Conservation (phyloP, 2,888 invertebrate genomes). For the Noctua pronuba region DNA sequence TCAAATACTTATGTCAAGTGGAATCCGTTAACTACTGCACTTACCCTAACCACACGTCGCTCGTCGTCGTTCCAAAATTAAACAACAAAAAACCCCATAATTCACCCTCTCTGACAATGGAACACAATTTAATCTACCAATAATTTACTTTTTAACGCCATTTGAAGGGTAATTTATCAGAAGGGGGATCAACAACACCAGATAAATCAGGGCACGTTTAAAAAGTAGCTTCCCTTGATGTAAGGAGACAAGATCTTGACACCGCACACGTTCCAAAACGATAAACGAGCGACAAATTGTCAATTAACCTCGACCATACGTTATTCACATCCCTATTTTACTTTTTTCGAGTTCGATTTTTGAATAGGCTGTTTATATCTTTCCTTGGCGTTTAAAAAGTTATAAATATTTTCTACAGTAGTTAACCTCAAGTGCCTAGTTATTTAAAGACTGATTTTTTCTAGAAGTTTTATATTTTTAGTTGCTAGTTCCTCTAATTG, state of each 20-base stretch:
- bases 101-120: conserved; percentile 54
- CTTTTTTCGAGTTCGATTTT: conserved; percentile 41
- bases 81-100: conserved; percentile 53
- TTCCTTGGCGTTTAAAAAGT: conserved; percentile 30
- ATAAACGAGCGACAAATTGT: conserved; percentile 81
- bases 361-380: conserved; percentile 48
- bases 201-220: conserved; percentile 79
- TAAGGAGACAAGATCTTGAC: conserved; percentile 80
- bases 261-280: conserved; percentile 69
- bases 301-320: conserved; percentile 81
- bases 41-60: conserved; percentile 9
- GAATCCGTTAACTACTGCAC: conserved; percentile 25
- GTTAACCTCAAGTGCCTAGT: not conserved
- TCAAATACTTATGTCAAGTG: not conserved
- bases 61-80: conserved; percentile 44
- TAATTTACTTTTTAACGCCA: conserved; percentile 65
- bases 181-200: conserved; percentile 75
- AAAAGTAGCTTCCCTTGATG: conserved; percentile 80
- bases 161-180: conserved; percentile 73
- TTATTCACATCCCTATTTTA: conserved; percentile 67
- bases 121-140: conserved; percentile 60
- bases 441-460: not conserved
- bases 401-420: conserved; percentile 9
- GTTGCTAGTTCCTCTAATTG: not conserved
- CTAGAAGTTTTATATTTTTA: not conserved